phyloP scores from a whole-genome alignment of 2,888 invertebrate species.

The Drosophila suboccidentalis region DNA sequence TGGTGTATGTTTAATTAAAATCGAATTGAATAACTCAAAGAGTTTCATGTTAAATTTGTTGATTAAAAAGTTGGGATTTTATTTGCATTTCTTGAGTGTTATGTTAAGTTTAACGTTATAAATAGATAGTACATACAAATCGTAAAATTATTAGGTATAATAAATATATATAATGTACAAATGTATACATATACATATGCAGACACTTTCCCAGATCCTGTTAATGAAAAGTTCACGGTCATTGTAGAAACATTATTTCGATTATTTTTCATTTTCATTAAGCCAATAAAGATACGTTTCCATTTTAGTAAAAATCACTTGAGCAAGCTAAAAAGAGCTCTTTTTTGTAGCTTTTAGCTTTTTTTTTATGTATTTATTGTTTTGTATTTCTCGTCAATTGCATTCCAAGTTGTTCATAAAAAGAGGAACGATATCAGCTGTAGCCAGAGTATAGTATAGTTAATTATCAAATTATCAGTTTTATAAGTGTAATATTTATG shows the following conservation, averaged over 20 bases:
- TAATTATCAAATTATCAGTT: constrained; percentile 34
- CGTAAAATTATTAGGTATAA: constrained; percentile 55
- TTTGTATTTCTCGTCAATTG: constrained; percentile 13
- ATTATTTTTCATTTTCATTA: constrained; percentile 8
- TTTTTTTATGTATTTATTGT: background rate
- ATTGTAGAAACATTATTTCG: constrained; percentile 16
- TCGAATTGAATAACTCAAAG: constrained; percentile 29
- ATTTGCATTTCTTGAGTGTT: constrained; percentile 63
- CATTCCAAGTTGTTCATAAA: constrained; percentile 13
- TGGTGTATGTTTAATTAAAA: constrained; percentile 54
- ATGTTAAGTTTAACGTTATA: constrained; percentile 66
- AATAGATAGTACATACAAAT: constrained; percentile 56
- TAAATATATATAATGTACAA: constrained; percentile 62
- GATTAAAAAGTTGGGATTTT: constrained; percentile 72
- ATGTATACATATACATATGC: constrained; percentile 33
- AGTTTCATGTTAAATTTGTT: constrained; percentile 37
- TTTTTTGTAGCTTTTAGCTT: constrained; percentile 4
- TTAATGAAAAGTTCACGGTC: constrained; percentile 14
- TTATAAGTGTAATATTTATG: constrained; percentile 16
- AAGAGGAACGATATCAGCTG: constrained; percentile 18
- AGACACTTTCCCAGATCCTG: constrained; percentile 27
- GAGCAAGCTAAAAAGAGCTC: constrained; percentile 24
- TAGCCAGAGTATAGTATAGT: constrained; percentile 16
- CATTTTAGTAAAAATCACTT: constrained; percentile 56
- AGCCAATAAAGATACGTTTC: constrained; percentile 29